Base-by-base conservation (phyloP, 2,888 invertebrate species). In the Stictocephala bisonia region DNA sequence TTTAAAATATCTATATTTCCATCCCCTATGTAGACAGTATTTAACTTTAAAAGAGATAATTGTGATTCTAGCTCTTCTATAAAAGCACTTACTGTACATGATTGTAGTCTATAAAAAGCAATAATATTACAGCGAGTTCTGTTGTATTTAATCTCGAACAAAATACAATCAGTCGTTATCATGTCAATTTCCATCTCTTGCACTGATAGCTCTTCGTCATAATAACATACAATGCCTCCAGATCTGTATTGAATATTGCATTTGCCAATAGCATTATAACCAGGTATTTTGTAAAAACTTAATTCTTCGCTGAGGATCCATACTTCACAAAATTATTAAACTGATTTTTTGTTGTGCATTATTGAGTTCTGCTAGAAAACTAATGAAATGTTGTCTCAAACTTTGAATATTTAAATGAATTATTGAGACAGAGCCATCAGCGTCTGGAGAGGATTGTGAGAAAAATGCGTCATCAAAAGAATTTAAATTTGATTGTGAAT, bases 221-320 rank as follows among this genome's bases (percentile, higher is more conserved):
- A 44, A 44, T 44, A 44, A 44, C 44, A 44, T n/a, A 44, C 44
- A 44, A 44, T n/a, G 4, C 44, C 44, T 44, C 44, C 44, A 44
- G 44, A n/a, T 44, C 44, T 44, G 15, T n/a, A n/a, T n/a, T 44
- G 44, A 15, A n/a, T n/a, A n/a, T n/a, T n/a, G n/a, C n/a, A n/a
- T 44, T 44, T 44, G 7, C 44, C 44, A 44, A 9, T 15, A n/a
- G 15, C 15, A n/a, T 44, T 44, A 44, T 44, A 44, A 15, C 44
- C 44, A 44, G 9, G 44, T 44, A 44, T 44, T 44, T 44, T 44
- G 15, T 44, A 44, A n/a, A 15, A n/a, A 15, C 15, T 44, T 7
- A 44, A n/a, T 15, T 44, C 44, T 15, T 44, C 15, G 4, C 9
- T 44, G 15, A 15, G 9, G 44, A 44, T 44, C 44, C 44, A 44